Percentiles rank a stretch among this genome's conserved stretches.
These are phyloP conservation scores for Lates japonicus DNA, from an alignment of 2,797 vertebrate species.

Conservation along the genomic window DNA sequence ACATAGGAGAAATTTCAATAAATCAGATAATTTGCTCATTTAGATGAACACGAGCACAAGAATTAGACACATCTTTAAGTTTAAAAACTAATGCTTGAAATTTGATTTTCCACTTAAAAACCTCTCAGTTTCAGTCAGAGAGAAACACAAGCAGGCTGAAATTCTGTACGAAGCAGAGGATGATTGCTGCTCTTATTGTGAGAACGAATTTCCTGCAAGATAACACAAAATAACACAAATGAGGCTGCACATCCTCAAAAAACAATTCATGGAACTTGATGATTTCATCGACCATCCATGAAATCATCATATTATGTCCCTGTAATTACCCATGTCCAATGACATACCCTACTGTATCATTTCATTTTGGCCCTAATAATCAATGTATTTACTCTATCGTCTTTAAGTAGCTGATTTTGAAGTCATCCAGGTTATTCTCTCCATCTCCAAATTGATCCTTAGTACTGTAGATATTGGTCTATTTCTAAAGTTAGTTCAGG, in stretches of 20 bases:
- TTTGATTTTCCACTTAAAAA: slow-evolving; percentile 1
- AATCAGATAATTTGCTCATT: not conserved
- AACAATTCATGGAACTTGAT: not conserved
- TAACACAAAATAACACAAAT: not conserved
- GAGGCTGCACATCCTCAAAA: no score
- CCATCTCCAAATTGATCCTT: not conserved
- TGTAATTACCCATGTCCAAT: not conserved
- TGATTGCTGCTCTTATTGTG: not conserved
- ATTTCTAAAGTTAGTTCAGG: not conserved
- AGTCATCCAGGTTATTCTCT: not conserved
- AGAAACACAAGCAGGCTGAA: not conserved
- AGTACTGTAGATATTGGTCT: not conserved
- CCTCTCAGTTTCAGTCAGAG: not conserved
- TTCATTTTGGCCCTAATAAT: not conserved
- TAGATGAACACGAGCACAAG: not conserved
- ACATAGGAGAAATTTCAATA: not conserved
- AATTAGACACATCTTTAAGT: not conserved
- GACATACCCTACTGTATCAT: not conserved
- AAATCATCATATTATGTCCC: not conserved
- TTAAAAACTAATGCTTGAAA: not conserved
- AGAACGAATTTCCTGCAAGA: not conserved
- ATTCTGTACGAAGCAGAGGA: not conserved
- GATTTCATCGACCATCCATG: not conserved
- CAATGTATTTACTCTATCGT: not conserved
- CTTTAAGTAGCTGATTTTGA: not conserved